Evolutionary conservation across 2,888 invertebrate species (phyloP).

Genomic region (Limnephilus auricula): DNA sequence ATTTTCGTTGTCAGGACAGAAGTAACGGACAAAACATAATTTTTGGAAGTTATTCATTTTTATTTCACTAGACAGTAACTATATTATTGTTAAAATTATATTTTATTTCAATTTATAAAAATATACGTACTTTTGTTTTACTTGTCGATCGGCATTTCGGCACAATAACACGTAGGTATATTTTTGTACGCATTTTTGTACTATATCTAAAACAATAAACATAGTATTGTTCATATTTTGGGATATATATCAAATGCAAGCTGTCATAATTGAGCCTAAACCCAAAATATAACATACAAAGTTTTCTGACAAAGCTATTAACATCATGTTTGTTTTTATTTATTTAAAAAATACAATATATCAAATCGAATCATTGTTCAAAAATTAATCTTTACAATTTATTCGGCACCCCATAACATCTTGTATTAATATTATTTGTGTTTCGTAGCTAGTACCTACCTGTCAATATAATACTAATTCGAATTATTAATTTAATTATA

Average conservation of each 20-base stretch:
- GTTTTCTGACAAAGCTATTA: background rate
- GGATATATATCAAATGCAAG: background rate
- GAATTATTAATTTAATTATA: background rate
- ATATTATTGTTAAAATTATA: background rate
- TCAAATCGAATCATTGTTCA: background rate
- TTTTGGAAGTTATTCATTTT: slow-evolving; percentile 38
- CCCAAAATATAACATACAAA: background rate
- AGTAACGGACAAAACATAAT: slow-evolving; percentile 28
- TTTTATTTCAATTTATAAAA: background rate
- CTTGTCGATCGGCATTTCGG: background rate
- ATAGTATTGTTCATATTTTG: background rate
- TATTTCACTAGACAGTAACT: background rate
- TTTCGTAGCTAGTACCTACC: background rate
- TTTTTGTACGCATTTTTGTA: background rate
- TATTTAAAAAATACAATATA: background rate
- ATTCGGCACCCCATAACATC: background rate
- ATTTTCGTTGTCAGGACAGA: slow-evolving; percentile 51
- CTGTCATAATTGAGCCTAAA: background rate
- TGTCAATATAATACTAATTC: background rate
- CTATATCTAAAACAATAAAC: background rate
- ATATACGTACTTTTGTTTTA: slow-evolving; percentile 11
- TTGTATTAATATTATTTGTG: background rate
- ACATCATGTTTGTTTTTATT: background rate
- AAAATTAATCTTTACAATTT: background rate
- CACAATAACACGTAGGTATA: background rate